phyloP scores from a whole-genome alignment of 2,797 vertebrate genomes.

The Amblyraja radiata region DNA sequence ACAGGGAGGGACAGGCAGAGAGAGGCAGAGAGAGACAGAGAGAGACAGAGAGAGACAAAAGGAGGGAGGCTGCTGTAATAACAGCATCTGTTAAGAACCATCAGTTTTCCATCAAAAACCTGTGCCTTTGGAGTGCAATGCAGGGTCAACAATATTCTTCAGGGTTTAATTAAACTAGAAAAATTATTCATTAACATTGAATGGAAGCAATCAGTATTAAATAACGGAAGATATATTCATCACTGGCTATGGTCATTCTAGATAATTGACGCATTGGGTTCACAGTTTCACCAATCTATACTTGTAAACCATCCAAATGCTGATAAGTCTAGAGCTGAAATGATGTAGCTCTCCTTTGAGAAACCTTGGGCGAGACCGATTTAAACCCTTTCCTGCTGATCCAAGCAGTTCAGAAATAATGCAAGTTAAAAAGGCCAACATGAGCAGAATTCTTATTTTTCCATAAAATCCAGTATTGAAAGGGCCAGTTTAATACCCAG shows the following conservation, averaged over 20 bases:
- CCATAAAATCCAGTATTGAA: neutral
- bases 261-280: neutral
- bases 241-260: neutral
- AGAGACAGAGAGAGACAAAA: no score
- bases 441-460: neutral
- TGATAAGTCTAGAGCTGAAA: neutral
- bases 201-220: neutral
- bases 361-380: neutral
- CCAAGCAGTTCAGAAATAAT: neutral
- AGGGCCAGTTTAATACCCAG: neutral
- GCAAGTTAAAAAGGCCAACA: neutral
- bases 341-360: neutral
- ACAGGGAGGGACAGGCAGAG: no score
- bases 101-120: neutral
- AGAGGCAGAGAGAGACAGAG: no score
- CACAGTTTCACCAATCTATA: neutral
- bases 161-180: neutral
- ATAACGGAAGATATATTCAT: neutral
- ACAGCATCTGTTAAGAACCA: neutral
- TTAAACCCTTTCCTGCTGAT: neutral
- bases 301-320: neutral
- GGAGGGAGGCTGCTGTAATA: no score
- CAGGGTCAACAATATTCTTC: neutral
- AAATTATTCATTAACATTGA: neutral
- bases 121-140: neutral